A percentile compares a stretch with the other conserved stretches of the same genome.
Evolutionary conservation across 2,797 vertebrate species (phyloP).

Genomic region (Erpetoichthys calabaricus): DNA sequence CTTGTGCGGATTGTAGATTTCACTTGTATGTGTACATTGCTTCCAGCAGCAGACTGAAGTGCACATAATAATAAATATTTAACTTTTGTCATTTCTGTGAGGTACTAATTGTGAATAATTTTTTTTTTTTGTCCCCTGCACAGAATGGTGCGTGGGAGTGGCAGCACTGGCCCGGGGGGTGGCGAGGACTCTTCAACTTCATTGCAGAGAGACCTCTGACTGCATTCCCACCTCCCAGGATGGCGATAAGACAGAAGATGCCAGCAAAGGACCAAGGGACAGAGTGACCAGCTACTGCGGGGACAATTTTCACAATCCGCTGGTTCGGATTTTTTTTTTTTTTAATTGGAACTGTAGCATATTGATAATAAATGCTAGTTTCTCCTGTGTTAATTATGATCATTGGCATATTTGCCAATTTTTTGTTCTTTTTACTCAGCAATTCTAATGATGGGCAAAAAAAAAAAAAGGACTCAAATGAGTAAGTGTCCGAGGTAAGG

Average conservation of each 20-base stretch:
- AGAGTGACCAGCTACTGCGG: neutral
- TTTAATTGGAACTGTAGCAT: neutral
- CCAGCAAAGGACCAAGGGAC: neutral
- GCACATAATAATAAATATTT: too few relatives aligned
- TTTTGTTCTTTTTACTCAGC: too few relatives aligned
- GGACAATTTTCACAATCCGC: slow-evolving; percentile 25
- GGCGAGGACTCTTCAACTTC: slow-evolving; percentile 39
- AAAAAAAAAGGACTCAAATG: too few relatives aligned
- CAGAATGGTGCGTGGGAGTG: slow-evolving; percentile 34
- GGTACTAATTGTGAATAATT: neutral
- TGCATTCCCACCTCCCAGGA: slow-evolving; percentile 33
- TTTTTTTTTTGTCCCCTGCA: slow-evolving; percentile 18
- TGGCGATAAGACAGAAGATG: slow-evolving; percentile 32
- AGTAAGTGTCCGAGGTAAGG: too few relatives aligned
- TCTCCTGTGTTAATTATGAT: too few relatives aligned
- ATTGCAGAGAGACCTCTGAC: slow-evolving; percentile 43
- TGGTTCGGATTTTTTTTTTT: slow-evolving; percentile 32
- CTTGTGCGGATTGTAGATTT: too few relatives aligned
- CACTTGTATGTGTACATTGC: too few relatives aligned
- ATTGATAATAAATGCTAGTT: too few relatives aligned
- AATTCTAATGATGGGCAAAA: too few relatives aligned
- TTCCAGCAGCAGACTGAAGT: too few relatives aligned
- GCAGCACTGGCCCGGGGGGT: slow-evolving; percentile 42
- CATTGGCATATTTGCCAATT: too few relatives aligned
- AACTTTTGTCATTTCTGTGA: too few relatives aligned